Base-by-base conservation (phyloP, 2,888 invertebrate species). In the Pachycephus smyrnensis region DNA sequence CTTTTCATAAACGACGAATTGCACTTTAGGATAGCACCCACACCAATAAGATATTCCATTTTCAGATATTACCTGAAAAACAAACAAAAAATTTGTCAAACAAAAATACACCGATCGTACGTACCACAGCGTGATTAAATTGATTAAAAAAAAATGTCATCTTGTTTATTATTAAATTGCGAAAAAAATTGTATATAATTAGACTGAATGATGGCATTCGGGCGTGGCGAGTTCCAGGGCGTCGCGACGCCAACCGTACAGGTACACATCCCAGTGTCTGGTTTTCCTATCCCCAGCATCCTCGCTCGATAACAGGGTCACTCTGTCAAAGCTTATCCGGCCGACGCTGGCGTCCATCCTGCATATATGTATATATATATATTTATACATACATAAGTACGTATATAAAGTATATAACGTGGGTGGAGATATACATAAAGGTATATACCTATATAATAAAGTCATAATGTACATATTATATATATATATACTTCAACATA, bases 311-410 rank as follows among this genome's bases (percentile, higher is more conserved):
- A 71, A 71, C 71, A 32, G 71, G 71, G 31, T 71, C 71, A 71
- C 71, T 33, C 71, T 33, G 71, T 71, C 71, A 71, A 71, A 31
- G 71, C 71, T 71, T 31, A 71, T 71, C 71, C 71, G 33, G 71
- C 71, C 55, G 55, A 55, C 23, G 55, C 55, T 55, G 55, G 55
- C 55, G 55, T 55, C 55, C 55, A 55, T 55, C 23, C 55, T 55
- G 23, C 9, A 55, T 23, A 55, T 55, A 55, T 23, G 23, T 40
- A 40, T 40, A 40, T 35, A 33, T n/a, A 35, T 40, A 40, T 40
- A 40, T 40, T 40, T 15, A 40, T 40, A 40, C 40, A 40, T 23
- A 55, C 23, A 55, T 55, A 55, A 55, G 23, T 9, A 55, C 23
- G 2, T 55, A 55, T 55, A 55, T 23, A 55, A 55, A 55, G 55